Conservation (phyloP, 2,888 invertebrate genomes). For the Sphaeridia pumilis region DNA sequence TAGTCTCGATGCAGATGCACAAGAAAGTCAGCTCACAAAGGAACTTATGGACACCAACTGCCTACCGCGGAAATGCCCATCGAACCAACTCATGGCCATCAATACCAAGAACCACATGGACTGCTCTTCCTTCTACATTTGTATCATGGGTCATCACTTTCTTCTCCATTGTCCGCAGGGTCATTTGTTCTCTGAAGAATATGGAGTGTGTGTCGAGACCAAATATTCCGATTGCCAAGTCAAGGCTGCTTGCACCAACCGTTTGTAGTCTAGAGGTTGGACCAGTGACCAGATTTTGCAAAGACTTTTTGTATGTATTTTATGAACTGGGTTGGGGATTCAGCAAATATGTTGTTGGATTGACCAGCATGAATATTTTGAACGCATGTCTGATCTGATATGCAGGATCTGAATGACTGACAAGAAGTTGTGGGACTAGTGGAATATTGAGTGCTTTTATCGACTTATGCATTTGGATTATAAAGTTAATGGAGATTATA, state of each 20-base stretch:
- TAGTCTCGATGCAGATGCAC: not conserved
- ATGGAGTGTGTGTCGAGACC: constrained; percentile 10
- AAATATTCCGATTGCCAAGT: constrained; percentile 9
- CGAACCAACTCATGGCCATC: constrained; percentile 11
- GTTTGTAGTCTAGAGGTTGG: too few species aligned
- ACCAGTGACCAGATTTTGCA: too few species aligned
- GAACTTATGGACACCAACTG: not conserved
- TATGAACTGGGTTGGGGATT: too few species aligned
- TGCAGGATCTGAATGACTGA: too few species aligned
- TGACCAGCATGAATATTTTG: too few species aligned
- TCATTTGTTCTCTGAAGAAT: constrained; percentile 12
- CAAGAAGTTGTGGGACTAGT: too few species aligned
- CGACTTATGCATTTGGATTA: too few species aligned
- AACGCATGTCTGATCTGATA: too few species aligned
- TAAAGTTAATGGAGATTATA: too few species aligned
- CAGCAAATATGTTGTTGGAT: too few species aligned
- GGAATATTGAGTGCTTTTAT: too few species aligned
- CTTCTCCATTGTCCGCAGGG: constrained; percentile 10
- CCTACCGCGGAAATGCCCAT: not conserved
- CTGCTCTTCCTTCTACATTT: constrained; percentile 14
- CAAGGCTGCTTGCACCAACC: constrained; percentile 1
- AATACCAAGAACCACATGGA: constrained; percentile 14
- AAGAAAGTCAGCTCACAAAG: not conserved
- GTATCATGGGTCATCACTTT: constrained; percentile 14
- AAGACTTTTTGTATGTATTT: too few species aligned